Base-by-base conservation (phyloP, 1,140 invertebrate species). In the Harpegnathos saltator region DNA sequence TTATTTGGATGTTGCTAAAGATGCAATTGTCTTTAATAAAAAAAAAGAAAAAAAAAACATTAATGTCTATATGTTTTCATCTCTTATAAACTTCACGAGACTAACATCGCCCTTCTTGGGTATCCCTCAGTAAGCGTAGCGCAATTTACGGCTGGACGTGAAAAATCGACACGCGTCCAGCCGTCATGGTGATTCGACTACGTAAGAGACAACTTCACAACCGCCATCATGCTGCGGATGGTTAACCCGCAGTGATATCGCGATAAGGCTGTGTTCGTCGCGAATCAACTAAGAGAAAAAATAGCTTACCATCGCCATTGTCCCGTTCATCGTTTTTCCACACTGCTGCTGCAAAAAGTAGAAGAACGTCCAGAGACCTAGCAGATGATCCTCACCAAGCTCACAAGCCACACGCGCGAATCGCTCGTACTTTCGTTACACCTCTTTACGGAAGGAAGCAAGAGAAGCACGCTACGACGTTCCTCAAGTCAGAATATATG, bases 241-340 rank as follows among this genome's bases (percentile, higher is more conserved):
- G 63, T 72, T 85, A 75, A 29, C 11, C n/a, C 66, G 15, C 26
- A 12, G 24, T 17, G 33, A 52, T 4, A 7, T 7, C 1, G 33
- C 3, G 38, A 9, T 17, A 33, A 38, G 44, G 48, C 17, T 22
- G 54, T 59, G 4, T 19, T 59, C 78, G 12, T 72, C 48, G 19
- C 2, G 69, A 19, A 33, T 29, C 29, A 19, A 61, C 59, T 33
- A 33, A 68, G 7, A 61, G 1, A 26, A 29, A 54, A 44, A 48
- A 59, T 72, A 15, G 84, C 89, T 91, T 73, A 94, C 93, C 93
- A 94, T 92, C 24, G 92, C 89, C 90, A 93, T 91, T 66, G 90
- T 91, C 73, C 93, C 93, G 87, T 94, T 94, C 93, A 94, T 94
- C 78, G 17, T 90, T 63, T 68, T 50, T 54, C 63, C 50, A 44